Base-by-base conservation (phyloP, 1,140 invertebrate species). In the Pseudomyrmex flavicornis region DNA sequence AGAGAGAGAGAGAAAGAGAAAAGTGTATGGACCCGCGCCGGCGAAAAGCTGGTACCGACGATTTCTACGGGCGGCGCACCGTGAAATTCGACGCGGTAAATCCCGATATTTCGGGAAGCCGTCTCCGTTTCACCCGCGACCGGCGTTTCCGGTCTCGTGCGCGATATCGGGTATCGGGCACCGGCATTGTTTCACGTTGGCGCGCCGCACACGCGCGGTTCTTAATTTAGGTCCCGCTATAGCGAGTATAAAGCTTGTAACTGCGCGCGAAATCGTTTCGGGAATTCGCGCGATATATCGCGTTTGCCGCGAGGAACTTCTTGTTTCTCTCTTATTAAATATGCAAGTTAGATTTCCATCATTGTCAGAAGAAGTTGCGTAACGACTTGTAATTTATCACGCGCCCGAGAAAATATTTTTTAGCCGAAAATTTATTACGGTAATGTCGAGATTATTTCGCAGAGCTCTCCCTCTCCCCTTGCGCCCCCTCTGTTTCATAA, bases 61-160 rank as follows among this genome's bases (percentile, higher is more conserved):
- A 82, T 88, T 85, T 84, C 22, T 69, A 56, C 61, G 50, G 77
- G 56, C 77, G 79, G 62, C 73, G 76, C 85, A 82, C 76, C 87
- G 83, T 88, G 77, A 88, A 88, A 88, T 88, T 87, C 73, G 68
- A 88, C 58, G 77, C 73, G 58, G 86, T 88, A 88, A 88, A 88
- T 88, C 70, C 84, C 82, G 75, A 88, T 85, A 87, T 72, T 82
- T 69, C 66, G 15, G 46, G 22, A 62, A 52, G 35, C 56, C 61
- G 56, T 79, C 72, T 83, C 61, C 52, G 59, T 82, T 59, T 54
- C 70, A 75, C 10, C 58, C 46, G 58, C 65, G 52, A 61, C 46
- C 46, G n/a, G 52, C 59, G 48, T 83, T 79, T 75, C 69, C 76
- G 46, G 58, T 86, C 74, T 83, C 65, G 56, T 59, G 69, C 69